Percentiles rank a stretch among this genome's conserved stretches.
These are phyloP conservation scores for Napeogenes sylphis DNA, from an alignment of 2,888 invertebrate genomes.

Conservation along the genomic window DNA sequence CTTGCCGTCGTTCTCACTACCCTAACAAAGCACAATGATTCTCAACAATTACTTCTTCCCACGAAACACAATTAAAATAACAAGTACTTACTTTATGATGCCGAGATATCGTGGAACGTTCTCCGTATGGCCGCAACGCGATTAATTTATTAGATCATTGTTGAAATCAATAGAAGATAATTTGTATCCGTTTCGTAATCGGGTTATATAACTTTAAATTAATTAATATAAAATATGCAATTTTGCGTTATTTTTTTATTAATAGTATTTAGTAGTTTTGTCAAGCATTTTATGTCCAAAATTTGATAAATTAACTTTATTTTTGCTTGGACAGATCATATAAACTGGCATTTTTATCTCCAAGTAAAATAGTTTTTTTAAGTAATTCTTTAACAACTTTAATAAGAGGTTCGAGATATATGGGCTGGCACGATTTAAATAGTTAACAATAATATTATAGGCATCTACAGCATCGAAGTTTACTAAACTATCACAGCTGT, in stretches of 20 bases:
- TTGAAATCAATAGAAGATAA: conserved; percentile 12
- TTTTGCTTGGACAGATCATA: too few relatives aligned
- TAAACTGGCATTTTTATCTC: too few relatives aligned
- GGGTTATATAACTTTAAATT: conserved; percentile 5
- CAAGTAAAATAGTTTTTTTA: too few relatives aligned
- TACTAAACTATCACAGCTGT: too few relatives aligned
- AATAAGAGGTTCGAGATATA: background rate
- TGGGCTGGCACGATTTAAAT: background rate
- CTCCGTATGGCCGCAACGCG: conserved; percentile 26
- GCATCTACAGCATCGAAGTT: too few relatives aligned
- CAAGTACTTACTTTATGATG: conserved; percentile 40
- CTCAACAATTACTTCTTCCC: conserved; percentile 58
- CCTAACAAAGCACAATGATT: conserved; percentile 52
- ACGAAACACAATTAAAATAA: conserved; percentile 54
- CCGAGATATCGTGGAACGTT: conserved; percentile 34
- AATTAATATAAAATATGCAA: too few relatives aligned
- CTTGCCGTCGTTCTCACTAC: conserved; percentile 44
- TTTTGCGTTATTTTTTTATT: too few relatives aligned
- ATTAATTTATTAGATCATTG: conserved; percentile 31
- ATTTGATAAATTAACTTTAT: too few relatives aligned
- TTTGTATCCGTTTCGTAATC: background rate
- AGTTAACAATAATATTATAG: background rate
- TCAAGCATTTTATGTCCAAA: background rate
- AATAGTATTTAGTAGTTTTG: too few relatives aligned
- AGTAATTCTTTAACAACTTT: too few relatives aligned